Percentiles rank a stretch among this genome's conserved stretches.
Evolutionary conservation across 2,113 vertebrate genomes (phyloP).

Genomic region (Sorex araneus): DNA sequence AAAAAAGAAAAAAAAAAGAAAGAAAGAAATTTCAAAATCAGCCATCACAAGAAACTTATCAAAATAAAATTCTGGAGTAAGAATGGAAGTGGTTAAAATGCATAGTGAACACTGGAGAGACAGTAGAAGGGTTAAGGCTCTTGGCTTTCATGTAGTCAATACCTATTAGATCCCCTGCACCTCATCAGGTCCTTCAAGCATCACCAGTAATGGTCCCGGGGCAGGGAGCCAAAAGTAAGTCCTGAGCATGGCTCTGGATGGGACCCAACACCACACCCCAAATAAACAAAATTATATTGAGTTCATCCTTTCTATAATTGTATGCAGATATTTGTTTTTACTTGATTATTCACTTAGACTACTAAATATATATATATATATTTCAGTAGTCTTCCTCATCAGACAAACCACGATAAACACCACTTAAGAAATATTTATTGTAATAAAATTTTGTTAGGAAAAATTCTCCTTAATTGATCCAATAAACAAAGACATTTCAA

Average conservation of each 20-base stretch:
- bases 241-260: too few species aligned
- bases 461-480: background rate
- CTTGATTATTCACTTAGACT: background rate
- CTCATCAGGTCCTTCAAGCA: too few species aligned
- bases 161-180: too few species aligned
- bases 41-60: background rate
- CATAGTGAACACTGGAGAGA: too few species aligned
- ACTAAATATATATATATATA: background rate
- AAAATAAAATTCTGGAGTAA: background rate
- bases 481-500: background rate
- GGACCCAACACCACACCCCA: too few species aligned
- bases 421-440: background rate
- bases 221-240: too few species aligned
- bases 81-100: background rate
- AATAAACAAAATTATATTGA: too few species aligned
- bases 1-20: too few species aligned
- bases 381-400: background rate
- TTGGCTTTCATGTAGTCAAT: too few species aligned
- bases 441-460: background rate
- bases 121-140: too few species aligned
- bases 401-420: background rate
- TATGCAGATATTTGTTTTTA: background rate
- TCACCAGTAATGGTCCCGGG: too few species aligned
- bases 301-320: background rate
- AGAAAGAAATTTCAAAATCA: background rate